Conservation (phyloP, 2,113 vertebrate species). For the Nibea albiflora region DNA sequence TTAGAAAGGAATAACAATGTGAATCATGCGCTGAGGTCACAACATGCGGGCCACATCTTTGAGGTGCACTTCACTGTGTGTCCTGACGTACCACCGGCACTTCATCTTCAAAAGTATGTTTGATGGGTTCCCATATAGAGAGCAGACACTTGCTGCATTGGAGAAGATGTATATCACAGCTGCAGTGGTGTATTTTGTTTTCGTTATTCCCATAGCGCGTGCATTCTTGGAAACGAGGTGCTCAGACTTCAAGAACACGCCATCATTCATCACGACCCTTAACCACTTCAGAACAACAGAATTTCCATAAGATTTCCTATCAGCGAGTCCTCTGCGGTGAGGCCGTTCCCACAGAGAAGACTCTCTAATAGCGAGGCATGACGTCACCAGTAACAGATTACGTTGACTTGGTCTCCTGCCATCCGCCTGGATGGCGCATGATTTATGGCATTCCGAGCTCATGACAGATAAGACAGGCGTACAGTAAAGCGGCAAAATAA, state of each 20-base stretch:
- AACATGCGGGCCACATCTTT: conserved; percentile 48
- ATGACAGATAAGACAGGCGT: conserved; percentile 32
- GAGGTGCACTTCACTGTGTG: background rate
- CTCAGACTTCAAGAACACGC: background rate
- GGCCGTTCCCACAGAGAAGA: conserved; percentile 3
- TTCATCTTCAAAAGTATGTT: conserved; percentile 31
- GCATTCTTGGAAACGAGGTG: background rate
- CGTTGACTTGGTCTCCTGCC: conserved; percentile 39
- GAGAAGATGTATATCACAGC: conserved; percentile 9
- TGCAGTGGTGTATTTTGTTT: background rate
- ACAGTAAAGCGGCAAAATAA: conserved; percentile 14
- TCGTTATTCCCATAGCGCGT: background rate
- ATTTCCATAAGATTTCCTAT: conserved; percentile 1
- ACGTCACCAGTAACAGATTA: conserved; percentile 59
- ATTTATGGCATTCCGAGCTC: conserved; percentile 48
- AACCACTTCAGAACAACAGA: background rate
- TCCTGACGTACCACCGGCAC: conserved; percentile 10
- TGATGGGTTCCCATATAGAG: conserved; percentile 20
- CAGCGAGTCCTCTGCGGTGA: conserved; percentile 2
- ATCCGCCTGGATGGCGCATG: conserved; percentile 11
- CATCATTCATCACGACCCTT: background rate
- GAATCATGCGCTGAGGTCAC: background rate
- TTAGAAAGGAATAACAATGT: conserved; percentile 16
- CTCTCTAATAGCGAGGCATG: conserved; percentile 26
- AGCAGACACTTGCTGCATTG: background rate